Evolutionary conservation across 2,888 invertebrate genomes (phyloP).

Genomic region (Melolontha melolontha): DNA sequence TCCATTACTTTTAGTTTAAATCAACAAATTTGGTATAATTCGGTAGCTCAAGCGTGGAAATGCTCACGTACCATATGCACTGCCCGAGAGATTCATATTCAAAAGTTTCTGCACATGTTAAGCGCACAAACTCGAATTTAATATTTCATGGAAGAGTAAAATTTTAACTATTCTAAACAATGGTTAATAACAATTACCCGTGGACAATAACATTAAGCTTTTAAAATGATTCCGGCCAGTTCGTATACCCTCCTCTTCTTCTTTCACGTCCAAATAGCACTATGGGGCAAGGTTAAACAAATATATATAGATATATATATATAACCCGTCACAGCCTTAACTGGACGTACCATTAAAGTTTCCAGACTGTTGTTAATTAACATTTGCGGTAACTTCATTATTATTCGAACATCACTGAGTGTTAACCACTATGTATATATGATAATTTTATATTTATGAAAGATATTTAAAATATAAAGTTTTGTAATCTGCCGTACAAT

Average conservation of each 20-base stretch:
- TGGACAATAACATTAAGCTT: conserved; percentile 34
- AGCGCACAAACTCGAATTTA: conserved; percentile 6
- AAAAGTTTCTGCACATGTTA: too few relatives aligned
- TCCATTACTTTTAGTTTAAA: too few relatives aligned
- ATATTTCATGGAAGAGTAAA: conserved; percentile 25
- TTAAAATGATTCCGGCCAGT: conserved; percentile 16
- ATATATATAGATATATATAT: neutral
- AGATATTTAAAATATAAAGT: too few relatives aligned
- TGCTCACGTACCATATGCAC: too few relatives aligned
- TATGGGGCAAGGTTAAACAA: conserved; percentile 16
- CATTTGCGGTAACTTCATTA: conserved; percentile 45
- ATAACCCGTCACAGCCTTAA: conserved; percentile 16
- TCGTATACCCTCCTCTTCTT: neutral
- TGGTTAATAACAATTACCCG: conserved; percentile 35
- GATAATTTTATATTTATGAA: too few relatives aligned
- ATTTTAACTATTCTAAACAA: conserved; percentile 28
- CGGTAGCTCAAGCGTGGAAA: too few relatives aligned
- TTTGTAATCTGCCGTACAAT: too few relatives aligned
- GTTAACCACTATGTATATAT: neutral
- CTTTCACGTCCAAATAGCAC: neutral
- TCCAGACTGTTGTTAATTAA: conserved; percentile 46
- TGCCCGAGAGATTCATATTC: too few relatives aligned
- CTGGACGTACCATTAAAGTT: conserved; percentile 38
- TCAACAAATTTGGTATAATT: too few relatives aligned
- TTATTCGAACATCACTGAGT: conserved; percentile 3